Base-by-base conservation (phyloP, 2,888 invertebrate species). In the Dasypolia templi region DNA sequence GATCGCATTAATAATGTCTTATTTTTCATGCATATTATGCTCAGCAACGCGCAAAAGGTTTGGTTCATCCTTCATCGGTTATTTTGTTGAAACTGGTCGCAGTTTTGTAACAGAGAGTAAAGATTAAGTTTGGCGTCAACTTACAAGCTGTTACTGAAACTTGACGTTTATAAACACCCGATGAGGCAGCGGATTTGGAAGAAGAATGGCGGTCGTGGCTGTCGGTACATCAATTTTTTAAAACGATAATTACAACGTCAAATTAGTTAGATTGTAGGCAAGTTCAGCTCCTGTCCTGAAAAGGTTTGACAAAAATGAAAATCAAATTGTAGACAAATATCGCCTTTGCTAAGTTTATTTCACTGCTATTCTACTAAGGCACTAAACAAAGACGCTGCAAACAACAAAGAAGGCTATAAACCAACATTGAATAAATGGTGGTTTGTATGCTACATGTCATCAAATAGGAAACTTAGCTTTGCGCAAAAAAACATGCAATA, bases 401-500 rank as follows among this genome's bases (percentile, higher is more conserved):
- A 35, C 19, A 17, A 49, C 32, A 49, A 17, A 58, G 14, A 58
- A 32, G 17, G 35, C 55, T 5, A 32, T 9, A 46, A 65, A n/a
- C 9, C 22, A 51, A 67, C 42, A 77, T n/a, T n/a, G n/a, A n/a
- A n/a, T n/a, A n/a, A n/a, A n/a, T n/a, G n/a, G n/a, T n/a, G n/a
- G n/a, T n/a, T n/a, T n/a, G n/a, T n/a, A n/a, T n/a, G n/a, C n/a
- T n/a, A n/a, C n/a, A n/a, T n/a, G n/a, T n/a, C n/a, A n/a, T n/a
- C n/a, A n/a, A 35, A n/a, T 35, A 39, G 46, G 49, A 39, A 62
- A 56, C 65, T 61, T 32, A 32, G 67, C 75, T 63, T 63, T 49
- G 19, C 46, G 68, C 64, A 64, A 71, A 75, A 35, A 76, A 83
- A 75, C 69, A 67, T 73, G 74, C 75, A 77, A 77, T 83, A 81